Conservation (phyloP, 2,797 vertebrate species). For the Avahi laniger region DNA sequence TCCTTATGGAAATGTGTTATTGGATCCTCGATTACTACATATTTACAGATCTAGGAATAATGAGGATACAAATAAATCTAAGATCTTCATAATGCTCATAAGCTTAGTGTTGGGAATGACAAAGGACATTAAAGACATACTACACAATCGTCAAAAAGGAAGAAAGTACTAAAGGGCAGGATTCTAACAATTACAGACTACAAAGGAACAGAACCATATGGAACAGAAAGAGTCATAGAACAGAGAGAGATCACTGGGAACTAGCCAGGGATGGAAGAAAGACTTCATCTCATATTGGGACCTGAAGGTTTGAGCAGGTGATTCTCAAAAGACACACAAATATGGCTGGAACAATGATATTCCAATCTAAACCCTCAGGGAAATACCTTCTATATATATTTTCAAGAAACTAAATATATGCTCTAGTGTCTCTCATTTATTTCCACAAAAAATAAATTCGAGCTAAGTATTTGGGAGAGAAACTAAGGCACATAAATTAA, state of each 20-base stretch:
- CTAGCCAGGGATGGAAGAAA: background rate
- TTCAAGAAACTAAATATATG: background rate
- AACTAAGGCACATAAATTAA: conserved; percentile 35
- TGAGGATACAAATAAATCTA: background rate
- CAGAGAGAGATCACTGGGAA: background rate
- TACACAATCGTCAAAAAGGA: background rate
- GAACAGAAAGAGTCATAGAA: background rate
- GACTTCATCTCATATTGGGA: background rate
- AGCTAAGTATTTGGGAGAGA: background rate
- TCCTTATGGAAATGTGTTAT: background rate
- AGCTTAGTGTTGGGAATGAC: background rate
- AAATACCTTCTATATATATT: background rate
- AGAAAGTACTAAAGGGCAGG: background rate
- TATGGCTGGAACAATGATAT: background rate
- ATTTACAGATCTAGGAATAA: background rate
- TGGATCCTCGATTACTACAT: background rate
- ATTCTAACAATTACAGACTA: background rate
- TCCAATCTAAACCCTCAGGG: background rate
- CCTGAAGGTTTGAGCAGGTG: background rate
- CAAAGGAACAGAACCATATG: background rate
- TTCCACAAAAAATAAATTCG: background rate
- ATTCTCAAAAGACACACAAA: background rate
- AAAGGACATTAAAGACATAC: background rate
- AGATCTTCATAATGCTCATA: background rate
- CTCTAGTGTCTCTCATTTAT: background rate